A percentile compares a stretch with the other conserved stretches of the same genome.
These are phyloP conservation scores for Drosophila mimetica DNA, from an alignment of 2,888 invertebrate genomes.

Conservation along the genomic window DNA sequence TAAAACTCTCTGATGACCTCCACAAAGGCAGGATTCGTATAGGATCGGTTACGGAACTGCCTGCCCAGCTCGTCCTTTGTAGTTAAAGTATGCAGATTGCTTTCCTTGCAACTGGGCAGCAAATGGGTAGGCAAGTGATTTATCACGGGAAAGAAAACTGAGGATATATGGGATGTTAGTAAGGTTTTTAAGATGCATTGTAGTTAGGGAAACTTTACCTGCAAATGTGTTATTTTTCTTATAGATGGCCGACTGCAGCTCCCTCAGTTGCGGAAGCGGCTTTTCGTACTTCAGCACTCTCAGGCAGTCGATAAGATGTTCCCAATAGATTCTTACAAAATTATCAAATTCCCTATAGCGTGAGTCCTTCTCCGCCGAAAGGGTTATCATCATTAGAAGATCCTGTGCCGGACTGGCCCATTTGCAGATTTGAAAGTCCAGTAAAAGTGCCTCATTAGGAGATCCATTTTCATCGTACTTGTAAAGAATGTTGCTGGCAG, in stretches of 20 bases:
- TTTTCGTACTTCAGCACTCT: slow-evolving; percentile 58
- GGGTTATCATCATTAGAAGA: slow-evolving; percentile 65
- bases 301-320: slow-evolving; percentile 65
- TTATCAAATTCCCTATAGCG: slow-evolving; percentile 64
- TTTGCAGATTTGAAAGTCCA: slow-evolving; percentile 77
- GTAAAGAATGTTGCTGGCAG: slow-evolving; percentile 79
- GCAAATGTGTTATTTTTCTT: slow-evolving; percentile 50
- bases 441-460: slow-evolving; percentile 60
- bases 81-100: slow-evolving; percentile 44
- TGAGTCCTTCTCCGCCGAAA: slow-evolving; percentile 59
- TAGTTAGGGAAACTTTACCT: slow-evolving; percentile 22
- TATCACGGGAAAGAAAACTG: slow-evolving; percentile 46
- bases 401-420: slow-evolving; percentile 75
- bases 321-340: slow-evolving; percentile 68
- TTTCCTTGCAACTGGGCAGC: slow-evolving; percentile 50
- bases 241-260: slow-evolving; percentile 59
- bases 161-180: not conserved
- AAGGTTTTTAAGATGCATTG: not conserved
- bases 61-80: slow-evolving; percentile 44
- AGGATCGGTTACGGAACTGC: slow-evolving; percentile 49
- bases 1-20: slow-evolving; percentile 68
- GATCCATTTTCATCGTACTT: slow-evolving; percentile 54
- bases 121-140: slow-evolving; percentile 43
- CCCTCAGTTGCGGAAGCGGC: slow-evolving; percentile 58
- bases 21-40: slow-evolving; percentile 64